phyloP scores from a whole-genome alignment of 2,888 invertebrate species.

The Tipula helvola region DNA sequence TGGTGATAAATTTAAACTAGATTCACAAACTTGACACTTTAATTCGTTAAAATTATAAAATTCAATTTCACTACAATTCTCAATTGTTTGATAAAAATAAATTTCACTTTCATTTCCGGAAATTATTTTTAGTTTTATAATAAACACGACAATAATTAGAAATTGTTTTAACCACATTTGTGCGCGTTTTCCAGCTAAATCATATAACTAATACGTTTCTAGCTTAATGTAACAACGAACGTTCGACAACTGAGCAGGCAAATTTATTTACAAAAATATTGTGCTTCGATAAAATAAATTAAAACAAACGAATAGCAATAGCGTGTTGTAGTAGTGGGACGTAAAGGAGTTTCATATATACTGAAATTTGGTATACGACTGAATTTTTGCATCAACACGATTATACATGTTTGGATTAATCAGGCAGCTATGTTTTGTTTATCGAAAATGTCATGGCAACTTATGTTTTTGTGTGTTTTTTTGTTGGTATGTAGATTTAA shows the following conservation, averaged over 20 bases:
- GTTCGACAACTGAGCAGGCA: not conserved
- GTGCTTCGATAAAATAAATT: not conserved
- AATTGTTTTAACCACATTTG: not conserved
- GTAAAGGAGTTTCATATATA: not conserved
- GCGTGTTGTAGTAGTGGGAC: not conserved
- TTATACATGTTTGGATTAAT: not conserved
- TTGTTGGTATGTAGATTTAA: not conserved
- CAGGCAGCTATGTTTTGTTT: not conserved
- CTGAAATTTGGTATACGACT: not conserved
- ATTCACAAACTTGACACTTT: slow-evolving; percentile 37
- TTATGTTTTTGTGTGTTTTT: not conserved
- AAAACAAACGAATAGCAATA: not conserved
- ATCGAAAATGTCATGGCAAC: not conserved
- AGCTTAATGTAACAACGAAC: too few species aligned
- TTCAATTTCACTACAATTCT: slow-evolving; percentile 35
- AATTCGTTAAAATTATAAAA: slow-evolving; percentile 39
- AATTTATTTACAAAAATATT: not conserved
- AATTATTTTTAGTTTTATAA: not conserved
- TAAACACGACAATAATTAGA: not conserved
- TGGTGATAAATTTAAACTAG: slow-evolving; percentile 30
- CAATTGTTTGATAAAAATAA: not conserved
- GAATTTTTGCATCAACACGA: not conserved
- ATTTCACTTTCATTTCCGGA: not conserved
- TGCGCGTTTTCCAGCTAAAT: too few species aligned
- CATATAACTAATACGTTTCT: too few species aligned